Evolutionary conservation across 2,113 vertebrate genomes (phyloP), one percentile per base, ranked within the genome.

Genomic region (Vidua chalybeata): DNA sequence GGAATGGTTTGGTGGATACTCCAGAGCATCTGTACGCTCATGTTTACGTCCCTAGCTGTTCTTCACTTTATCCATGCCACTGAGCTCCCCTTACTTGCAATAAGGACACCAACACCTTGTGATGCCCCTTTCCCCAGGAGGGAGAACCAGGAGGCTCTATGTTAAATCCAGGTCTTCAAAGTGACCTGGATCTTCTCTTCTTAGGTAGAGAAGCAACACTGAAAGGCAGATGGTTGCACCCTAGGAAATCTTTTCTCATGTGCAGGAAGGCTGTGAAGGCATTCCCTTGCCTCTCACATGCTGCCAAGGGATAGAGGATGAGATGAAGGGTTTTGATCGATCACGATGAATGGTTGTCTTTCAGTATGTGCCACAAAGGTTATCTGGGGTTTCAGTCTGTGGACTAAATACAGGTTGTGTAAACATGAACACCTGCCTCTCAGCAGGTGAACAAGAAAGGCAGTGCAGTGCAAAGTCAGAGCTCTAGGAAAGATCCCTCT

Each of bases 11-110:
- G 27, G 43, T 69, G 52, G 33, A 48, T 30, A 39, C 15, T 68
- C 3, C 33, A 26, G n/a, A 27, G 30, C 54, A 62, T 20, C 55
- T 12, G 6, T 23, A 30, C 30, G 28, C 33, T 71, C 24, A 23
- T 0, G 3, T 45, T 59, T 17, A 48, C 0, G 0, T 54, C 39
- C 39, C 22, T 11, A 13, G 24, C 26, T 45, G 31, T 39, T 63
- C 33, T 77, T 84, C 41, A 13, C 49, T 55, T 76, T 15, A 59
- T 12, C 35, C 6, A 4, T 24, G 41, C 11, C 1, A 9, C 30
- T 28, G 16, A 69, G 52, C 11, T 46, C 23, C 45, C 31, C 43
- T 49, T n/a, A 30, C 35, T 41, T 27, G 20, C 49, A 48, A 48
- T 7, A 15, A 7, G 15, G 68, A 27, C 33, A 31, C 33, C 39